Evolutionary conservation across 2,113 vertebrate species (phyloP).

Genomic region (Coracopsis vasa): DNA sequence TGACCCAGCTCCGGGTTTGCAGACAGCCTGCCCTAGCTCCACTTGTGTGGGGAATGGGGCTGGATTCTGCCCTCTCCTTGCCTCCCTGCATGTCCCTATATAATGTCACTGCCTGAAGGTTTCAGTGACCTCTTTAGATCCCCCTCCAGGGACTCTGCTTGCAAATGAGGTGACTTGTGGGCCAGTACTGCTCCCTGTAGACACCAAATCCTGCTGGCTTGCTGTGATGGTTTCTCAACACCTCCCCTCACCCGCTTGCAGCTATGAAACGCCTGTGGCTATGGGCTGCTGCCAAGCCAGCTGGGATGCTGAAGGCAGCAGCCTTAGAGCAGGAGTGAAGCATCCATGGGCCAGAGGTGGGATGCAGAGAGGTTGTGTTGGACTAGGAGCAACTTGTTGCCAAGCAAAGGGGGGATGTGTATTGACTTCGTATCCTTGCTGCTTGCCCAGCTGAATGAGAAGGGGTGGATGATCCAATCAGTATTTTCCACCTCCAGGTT

Average conservation of each 20-base stretch:
- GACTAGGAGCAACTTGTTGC: not conserved
- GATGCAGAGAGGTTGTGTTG: not conserved
- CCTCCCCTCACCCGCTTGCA: not conserved
- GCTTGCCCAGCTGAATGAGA: not conserved
- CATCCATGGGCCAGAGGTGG: not conserved
- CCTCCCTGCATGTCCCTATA: fast-evolving
- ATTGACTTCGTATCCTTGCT: fast-evolving
- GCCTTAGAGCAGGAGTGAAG: not conserved
- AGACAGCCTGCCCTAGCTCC: not conserved
- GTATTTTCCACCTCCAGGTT: not conserved
- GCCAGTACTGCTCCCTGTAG: not conserved
- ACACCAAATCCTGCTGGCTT: not conserved
- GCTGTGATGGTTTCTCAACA: not conserved
- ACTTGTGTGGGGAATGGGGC: fast-evolving
- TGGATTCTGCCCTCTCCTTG: not conserved
- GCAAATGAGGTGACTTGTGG: not conserved
- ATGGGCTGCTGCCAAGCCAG: not conserved
- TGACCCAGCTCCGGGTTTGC: not conserved
- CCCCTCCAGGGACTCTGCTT: not conserved
- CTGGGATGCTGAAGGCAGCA: not conserved
- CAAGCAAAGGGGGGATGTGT: not conserved
- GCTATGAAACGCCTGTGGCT: not conserved
- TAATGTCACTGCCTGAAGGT: not conserved
- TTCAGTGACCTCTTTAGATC: not conserved
- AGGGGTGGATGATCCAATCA: not conserved